Conservation (phyloP, 2,888 invertebrate genomes). For the Noctua fimbriata region DNA sequence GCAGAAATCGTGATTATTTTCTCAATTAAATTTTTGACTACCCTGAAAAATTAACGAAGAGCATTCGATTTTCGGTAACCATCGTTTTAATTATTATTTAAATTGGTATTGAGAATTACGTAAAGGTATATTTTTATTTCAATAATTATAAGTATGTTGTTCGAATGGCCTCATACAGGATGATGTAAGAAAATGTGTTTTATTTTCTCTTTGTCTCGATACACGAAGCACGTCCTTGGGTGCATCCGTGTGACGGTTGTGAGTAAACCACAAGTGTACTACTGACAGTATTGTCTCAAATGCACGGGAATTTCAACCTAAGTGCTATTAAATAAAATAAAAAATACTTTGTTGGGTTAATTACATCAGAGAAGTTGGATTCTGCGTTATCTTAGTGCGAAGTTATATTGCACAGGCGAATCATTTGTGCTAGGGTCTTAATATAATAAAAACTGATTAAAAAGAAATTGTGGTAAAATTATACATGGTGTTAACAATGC, state of each 20-base stretch:
- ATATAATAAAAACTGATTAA: background rate
- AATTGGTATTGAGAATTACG: conserved; percentile 40
- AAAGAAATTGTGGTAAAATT: too few relatives aligned
- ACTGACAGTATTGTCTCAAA: background rate
- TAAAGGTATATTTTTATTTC: conserved; percentile 13
- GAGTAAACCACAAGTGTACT: conserved; percentile 18
- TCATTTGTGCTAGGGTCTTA: background rate
- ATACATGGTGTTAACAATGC: background rate
- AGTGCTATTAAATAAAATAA: background rate
- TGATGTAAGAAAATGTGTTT: conserved; percentile 45
- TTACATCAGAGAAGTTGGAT: background rate
- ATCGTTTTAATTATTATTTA: conserved; percentile 35
- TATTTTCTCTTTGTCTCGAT: conserved; percentile 51
- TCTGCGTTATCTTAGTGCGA: background rate
- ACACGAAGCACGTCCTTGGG: conserved; percentile 55
- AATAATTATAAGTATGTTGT: conserved; percentile 13
- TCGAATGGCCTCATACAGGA: conserved; percentile 3
- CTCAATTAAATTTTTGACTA: conserved; percentile 21
- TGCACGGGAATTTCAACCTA: conserved; percentile 16
- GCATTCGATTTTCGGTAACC: conserved; percentile 37
- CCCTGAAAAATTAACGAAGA: conserved; percentile 43
- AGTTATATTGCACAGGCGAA: background rate
- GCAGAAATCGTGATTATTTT: background rate
- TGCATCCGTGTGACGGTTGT: conserved; percentile 48
- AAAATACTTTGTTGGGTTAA: background rate